These are phyloP conservation scores for Rhadinocentrus ornatus DNA, from an alignment of 2,797 vertebrate species.

Conservation along the genomic window DNA sequence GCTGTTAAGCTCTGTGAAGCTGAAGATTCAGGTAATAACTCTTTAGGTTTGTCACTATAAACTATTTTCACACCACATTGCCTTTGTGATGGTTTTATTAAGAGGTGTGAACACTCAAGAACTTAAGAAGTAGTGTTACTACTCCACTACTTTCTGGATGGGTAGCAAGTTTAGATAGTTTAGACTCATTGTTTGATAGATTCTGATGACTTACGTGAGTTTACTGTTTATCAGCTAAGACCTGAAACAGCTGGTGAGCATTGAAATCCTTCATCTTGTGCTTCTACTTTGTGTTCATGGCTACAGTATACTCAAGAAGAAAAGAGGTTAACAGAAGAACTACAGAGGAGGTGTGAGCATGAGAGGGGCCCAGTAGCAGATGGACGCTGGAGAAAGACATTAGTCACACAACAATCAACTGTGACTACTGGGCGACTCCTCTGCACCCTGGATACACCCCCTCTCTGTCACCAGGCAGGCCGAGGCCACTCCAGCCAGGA, in stretches of 20 bases:
- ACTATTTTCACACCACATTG: not conserved
- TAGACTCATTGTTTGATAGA: no score
- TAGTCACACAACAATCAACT: constrained; percentile 80
- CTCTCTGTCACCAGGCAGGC: constrained; percentile 63
- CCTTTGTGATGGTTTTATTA: no score
- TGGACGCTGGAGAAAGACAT: constrained; percentile 77
- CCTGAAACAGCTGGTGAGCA: not conserved
- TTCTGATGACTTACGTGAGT: no score
- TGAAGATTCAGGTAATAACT: not conserved
- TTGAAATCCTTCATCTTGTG: not conserved
- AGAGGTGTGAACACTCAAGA: no score
- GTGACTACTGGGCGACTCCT: constrained; percentile 67
- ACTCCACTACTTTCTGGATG: no score
- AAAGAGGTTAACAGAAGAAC: not conserved
- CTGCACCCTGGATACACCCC: constrained; percentile 47
- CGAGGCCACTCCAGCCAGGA: constrained; percentile 69
- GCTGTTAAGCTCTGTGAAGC: constrained; percentile 5
- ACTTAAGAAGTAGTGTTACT: no score
- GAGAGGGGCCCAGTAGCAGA: constrained; percentile 72
- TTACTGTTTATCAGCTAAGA: no score
- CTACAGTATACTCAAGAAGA: not conserved
- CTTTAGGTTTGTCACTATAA: constrained; percentile 2
- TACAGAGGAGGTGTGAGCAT: constrained; percentile 20
- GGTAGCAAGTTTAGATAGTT: no score
- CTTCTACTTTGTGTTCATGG: no score